A percentile compares a stretch with the other conserved stretches of the same genome.
phyloP scores from a whole-genome alignment of 1,140 invertebrate genomes.

The Caerostris extrusa region DNA sequence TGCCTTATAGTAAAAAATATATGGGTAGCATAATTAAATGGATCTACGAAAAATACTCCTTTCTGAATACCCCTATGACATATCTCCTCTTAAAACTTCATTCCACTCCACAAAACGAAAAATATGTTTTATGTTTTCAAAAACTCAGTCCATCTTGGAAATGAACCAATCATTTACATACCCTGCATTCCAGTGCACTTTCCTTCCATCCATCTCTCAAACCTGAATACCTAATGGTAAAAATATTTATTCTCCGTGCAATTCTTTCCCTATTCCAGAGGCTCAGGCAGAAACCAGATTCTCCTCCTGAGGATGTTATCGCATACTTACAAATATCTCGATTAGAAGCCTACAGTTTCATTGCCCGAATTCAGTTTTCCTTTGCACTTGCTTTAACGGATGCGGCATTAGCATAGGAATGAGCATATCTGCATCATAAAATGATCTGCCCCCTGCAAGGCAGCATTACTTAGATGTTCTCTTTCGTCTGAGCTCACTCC shows the following conservation, averaged over 20 bases:
- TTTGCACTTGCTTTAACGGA: not conserved
- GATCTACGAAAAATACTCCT: no score
- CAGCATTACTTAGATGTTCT: not conserved
- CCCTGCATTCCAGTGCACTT: not conserved
- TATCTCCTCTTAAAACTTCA: no score
- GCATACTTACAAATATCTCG: constrained; percentile 32
- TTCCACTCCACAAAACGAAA: not conserved
- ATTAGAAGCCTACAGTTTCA: not conserved
- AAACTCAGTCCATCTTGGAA: not conserved
- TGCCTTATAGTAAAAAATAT: no score
- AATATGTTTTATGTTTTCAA: not conserved
- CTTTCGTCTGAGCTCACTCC: no score
- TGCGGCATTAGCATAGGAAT: not conserved
- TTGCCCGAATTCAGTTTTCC: not conserved
- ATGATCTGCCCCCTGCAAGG: not conserved
- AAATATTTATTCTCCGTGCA: not conserved
- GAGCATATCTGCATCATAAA: constrained; percentile 15
- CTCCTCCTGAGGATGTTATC: not conserved
- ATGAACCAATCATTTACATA: constrained; percentile 16
- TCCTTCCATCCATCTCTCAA: not conserved
- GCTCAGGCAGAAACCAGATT: not conserved
- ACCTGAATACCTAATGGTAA: not conserved
- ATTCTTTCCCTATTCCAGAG: not conserved
- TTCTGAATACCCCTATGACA: no score
- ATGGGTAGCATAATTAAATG: no score